Evolutionary conservation across 2,797 vertebrate species (phyloP), one percentile per base, ranked within the genome.

Genomic region (Scomberomorus guttatus): DNA sequence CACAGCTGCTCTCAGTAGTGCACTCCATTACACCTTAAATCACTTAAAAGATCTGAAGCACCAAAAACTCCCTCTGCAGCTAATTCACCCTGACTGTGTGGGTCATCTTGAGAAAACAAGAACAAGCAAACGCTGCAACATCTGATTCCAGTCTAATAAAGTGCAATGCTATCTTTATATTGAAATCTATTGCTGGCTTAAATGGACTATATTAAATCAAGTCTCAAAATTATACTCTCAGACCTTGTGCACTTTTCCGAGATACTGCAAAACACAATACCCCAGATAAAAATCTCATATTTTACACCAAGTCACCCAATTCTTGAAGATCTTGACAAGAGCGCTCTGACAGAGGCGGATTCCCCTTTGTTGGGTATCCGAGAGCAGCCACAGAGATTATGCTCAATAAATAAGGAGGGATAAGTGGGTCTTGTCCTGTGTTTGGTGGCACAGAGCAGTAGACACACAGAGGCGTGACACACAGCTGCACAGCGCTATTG

Each of bases 1-100:
- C 93, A 90, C 93, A 94, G 93, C 92, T 91, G 93, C 93, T 94
- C 92, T 91, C 87, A 76, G 84, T 85, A 87, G 90, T 93, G 90
- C 93, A 93, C 93, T 94, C 92, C 92, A 94, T 95, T 94, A 93
- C 93, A 94, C 92, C 93, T 94, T 93, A 93, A 94, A 95, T 95
- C 91, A 93, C 94, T 94, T 93, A 93, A 91, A 93, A 94, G 92
- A 94, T 93, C 92, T 91, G 88, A 93, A 89, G 88, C 87, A 90
- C 89, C 91, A 87, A 94, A 93, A 94, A 90, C 72, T 89, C 91
- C 90, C 87, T 81, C 81, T 82, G 90, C 88, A 87, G 88, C 85
- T 94, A 92, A 93, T 94, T 94, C 89, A 79, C 88, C 84, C 84
- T 88, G 92, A 92, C 92, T 77, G 82, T 72, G 82, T 82, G 89